Base-by-base conservation (phyloP, 2,113 vertebrate genomes). In the Python bivittatus region DNA sequence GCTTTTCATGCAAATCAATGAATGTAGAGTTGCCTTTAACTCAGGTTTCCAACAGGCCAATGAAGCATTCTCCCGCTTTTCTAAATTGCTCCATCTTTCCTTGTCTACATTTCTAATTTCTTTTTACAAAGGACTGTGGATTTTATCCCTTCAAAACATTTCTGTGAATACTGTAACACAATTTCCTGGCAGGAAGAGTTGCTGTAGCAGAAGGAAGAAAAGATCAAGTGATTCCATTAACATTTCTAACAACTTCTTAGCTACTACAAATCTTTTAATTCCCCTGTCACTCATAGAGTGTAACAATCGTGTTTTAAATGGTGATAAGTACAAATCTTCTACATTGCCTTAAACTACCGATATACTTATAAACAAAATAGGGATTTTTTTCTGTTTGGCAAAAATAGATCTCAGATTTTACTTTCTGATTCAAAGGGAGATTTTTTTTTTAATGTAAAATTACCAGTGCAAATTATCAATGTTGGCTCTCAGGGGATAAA, bases 341-440 rank as follows among this genome's bases (percentile, higher is more conserved):
- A 91, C 61, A 96, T 96, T 97, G 96, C 96, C 97, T 97, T 95
- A 93, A 97, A 96, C 96, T 96, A 95, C 89, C 96, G 97, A 97
- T 97, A 96, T 0, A 22, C 86, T 93, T 95, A 93, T 91, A 93
- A 44, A 96, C 86, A 95, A 94, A 94, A 92, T 79, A 87, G 87
- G 56, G 91, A 95, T 96, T 95, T 53, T 25, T 95, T 33, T 7
- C 84, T 93, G 88, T 95, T 96, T 0, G 1, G 91, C 94, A 94
- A 92, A 95, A 95, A 91, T 38, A 90, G 87, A 90, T 84, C 79
- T 84, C 52, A 96, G 94, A 96, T 97, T 94, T 85, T 53, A 33
- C 84, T 94, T 93, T 85, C 38, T 93, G 96, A 96, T 97, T 95
- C 86, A 91, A 61, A 84, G 38, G 85, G 48, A 52, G 6, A 15